Conservation (phyloP, 2,113 vertebrate genomes). For the Sinosuthora webbiana region DNA sequence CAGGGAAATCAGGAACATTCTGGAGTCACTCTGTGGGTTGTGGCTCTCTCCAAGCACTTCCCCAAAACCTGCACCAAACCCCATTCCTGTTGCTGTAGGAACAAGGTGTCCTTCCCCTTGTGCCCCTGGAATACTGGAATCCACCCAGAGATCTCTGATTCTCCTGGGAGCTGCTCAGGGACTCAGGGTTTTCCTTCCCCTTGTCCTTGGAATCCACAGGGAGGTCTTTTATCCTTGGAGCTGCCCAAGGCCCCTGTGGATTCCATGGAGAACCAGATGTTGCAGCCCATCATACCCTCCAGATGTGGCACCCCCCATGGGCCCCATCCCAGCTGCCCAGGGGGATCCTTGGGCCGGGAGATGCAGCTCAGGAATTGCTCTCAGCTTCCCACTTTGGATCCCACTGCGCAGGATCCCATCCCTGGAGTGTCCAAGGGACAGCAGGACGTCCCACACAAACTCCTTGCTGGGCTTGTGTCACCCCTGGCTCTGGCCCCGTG, state of each 20-base stretch:
- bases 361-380: background rate
- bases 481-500: rapidly evolving
- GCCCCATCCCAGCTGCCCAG: background rate
- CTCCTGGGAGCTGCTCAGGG: background rate
- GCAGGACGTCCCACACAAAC: background rate
- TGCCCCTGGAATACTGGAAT: background rate
- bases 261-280: background rate
- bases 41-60: background rate
- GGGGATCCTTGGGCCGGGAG: background rate
- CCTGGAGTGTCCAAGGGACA: background rate
- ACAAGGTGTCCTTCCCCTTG: background rate
- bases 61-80: background rate
- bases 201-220: background rate
- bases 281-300: background rate
- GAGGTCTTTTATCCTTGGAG: background rate
- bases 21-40: background rate
- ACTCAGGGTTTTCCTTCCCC: background rate
- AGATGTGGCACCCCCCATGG: background rate
- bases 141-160: rapidly evolving
- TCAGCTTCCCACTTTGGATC: background rate
- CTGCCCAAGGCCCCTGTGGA: background rate
- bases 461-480: background rate
- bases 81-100: background rate
- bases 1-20: background rate
- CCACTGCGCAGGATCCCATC: background rate